phyloP scores from a whole-genome alignment of 2,113 vertebrate species.

The Galeopterus variegatus region DNA sequence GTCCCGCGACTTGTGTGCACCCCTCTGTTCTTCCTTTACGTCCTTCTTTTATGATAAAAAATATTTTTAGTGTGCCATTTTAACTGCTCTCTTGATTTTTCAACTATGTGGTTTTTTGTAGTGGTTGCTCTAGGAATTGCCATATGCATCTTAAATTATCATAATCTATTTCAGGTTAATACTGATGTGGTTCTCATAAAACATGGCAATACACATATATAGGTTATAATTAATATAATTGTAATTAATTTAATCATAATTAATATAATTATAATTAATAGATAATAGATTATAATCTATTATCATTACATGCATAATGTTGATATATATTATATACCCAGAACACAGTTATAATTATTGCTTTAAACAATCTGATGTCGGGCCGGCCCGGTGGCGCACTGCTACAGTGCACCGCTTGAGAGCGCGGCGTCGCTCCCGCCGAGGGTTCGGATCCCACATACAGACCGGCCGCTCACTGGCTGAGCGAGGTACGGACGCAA shows the following conservation, averaged over 20 bases:
- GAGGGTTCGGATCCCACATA: no score
- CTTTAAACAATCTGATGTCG: not conserved
- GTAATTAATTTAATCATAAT: no score
- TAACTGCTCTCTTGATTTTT: not conserved
- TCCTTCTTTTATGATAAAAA: not conserved
- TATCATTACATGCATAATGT: not conserved
- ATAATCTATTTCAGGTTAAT: not conserved
- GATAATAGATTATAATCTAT: not conserved
- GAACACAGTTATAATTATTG: not conserved
- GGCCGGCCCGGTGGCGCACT: no score
- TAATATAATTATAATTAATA: no score
- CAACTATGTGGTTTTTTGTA: not conserved
- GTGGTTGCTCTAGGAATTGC: not conserved
- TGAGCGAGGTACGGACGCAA: no score
- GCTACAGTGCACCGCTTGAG: no score
- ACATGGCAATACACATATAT: not conserved
- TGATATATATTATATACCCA: not conserved
- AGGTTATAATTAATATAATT: no score
- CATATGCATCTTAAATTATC: not conserved
- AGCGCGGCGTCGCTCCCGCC: no score
- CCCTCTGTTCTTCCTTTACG: not conserved
- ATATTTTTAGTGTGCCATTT: not conserved
- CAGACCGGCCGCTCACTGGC: no score
- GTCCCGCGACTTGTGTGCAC: no score
- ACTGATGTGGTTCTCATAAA: not conserved